Conservation (phyloP, 2,113 vertebrate species). For the Melanocharis versteri region DNA sequence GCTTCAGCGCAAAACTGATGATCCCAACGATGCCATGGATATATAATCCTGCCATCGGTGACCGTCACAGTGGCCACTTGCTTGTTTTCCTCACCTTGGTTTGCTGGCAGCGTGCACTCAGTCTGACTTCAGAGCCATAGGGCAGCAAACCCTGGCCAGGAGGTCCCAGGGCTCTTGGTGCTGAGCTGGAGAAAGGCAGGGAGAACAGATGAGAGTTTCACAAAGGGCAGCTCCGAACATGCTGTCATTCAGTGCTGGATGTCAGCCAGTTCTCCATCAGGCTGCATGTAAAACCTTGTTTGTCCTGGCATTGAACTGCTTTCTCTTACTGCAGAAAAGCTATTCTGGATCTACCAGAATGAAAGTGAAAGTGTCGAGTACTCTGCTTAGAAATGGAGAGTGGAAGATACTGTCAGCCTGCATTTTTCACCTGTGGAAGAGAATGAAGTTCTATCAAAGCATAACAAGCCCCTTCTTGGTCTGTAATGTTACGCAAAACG, state of each 20-base stretch:
- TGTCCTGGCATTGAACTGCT: neutral
- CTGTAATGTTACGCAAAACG: neutral
- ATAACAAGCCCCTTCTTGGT: neutral
- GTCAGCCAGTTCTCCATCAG: neutral
- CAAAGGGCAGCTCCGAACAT: neutral
- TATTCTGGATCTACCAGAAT: neutral
- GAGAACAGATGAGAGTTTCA: neutral
- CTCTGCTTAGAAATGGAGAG: neutral
- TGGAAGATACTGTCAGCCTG: neutral
- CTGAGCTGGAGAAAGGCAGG: neutral
- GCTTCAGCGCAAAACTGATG: neutral
- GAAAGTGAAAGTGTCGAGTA: neutral
- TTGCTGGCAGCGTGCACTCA: fast-evolving
- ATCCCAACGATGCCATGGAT: fast-evolving
- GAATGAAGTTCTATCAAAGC: neutral
- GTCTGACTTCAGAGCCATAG: neutral
- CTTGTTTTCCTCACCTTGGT: neutral
- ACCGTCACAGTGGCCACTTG: fast-evolving
- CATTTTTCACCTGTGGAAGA: neutral
- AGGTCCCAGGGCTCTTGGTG: neutral
- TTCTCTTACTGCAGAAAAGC: neutral
- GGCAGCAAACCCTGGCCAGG: neutral
- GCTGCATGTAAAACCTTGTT: neutral
- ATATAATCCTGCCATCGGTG: fast-evolving
- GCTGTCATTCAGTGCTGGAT: neutral